Conservation (phyloP, 2,888 invertebrate species). For the Thera obeliscata region DNA sequence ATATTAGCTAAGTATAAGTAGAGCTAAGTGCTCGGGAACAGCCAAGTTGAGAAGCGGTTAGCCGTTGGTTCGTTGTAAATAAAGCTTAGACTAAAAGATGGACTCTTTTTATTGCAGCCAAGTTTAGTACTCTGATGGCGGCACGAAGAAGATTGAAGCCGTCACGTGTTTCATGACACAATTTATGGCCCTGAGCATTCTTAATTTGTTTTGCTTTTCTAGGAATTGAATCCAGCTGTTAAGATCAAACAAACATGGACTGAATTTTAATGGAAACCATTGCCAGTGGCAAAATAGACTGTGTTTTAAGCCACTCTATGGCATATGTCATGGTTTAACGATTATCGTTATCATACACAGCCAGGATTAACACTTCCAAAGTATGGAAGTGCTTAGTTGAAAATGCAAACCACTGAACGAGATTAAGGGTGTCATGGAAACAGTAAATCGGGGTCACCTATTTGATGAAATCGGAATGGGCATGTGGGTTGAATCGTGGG, state of each 20-base stretch:
- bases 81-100: constrained; percentile 12
- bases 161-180: constrained; percentile 13
- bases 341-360: neutral
- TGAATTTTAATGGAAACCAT: neutral
- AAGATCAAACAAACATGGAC: neutral
- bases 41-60: constrained; percentile 19
- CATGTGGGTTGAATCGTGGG: constrained; percentile 26
- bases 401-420: constrained; percentile 9
- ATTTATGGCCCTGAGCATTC: constrained; percentile 11
- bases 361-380: neutral
- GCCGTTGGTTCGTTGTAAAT: constrained; percentile 15
- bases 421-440: constrained; percentile 23
- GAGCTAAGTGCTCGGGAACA: constrained; percentile 20
- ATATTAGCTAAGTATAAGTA: constrained; percentile 21
- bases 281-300: neutral
- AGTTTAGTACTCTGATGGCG: constrained; percentile 14
- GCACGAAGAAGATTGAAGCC: constrained; percentile 17
- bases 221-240: neutral
- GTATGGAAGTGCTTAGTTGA: neutral
- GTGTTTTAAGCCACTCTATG: neutral
- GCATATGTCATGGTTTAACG: neutral
- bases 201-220: neutral
- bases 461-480: constrained; percentile 17
- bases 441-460: constrained; percentile 24
- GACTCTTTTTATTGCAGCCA: constrained; percentile 22